Base-by-base conservation (phyloP, 2,797 vertebrate species). In the Adelosebastes latens region DNA sequence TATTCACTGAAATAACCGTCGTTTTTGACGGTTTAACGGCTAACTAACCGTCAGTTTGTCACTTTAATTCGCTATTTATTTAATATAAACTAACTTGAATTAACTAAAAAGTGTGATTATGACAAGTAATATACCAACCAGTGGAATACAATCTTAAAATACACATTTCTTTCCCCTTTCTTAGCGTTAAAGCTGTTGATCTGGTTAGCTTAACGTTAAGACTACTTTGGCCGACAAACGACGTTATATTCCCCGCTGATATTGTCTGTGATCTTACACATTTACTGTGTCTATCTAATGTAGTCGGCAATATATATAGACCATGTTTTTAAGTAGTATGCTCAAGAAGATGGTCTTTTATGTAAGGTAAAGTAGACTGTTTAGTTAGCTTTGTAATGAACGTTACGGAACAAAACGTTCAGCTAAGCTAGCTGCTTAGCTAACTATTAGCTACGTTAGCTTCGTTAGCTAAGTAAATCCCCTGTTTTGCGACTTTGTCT, bases 11-110 rank as follows among this genome's bases (percentile, higher is more conserved):
- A 46, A 85, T 88, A 14, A 22, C 55, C 7, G 9, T 53, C 24
- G 27, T 86, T 88, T 90, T 88, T 42, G 39, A 42, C 39, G 39
- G 39, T 42, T 42, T 42, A 42, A 14, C 13, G 39, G 39, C 39
- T 42, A 42, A 42, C 39, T 42, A 14, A 42, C 39, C 20, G 16
- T 39, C 53, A 77, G 16, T 64, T 62, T 62, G 4, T 42, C 42
- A 65, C 20, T 14, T 42, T 46, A 75, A 16, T 18, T 52, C 0
- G 31, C 10, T 32, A 2, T 49, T 42, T 14, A 49, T 31, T 36
- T 39, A 4, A 34, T 18, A 14, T 4, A 7, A 0, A 14, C 2
- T 29, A 13, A 16, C 7, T n/a, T 18, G 2, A 71, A 25, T 64
- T 8, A 34, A 34, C 2, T 32, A 0, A 4, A n/a, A 52, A 10